These are phyloP conservation scores for Lissonota sp. DNA, from an alignment of 2,888 invertebrate species.

Conservation along the genomic window DNA sequence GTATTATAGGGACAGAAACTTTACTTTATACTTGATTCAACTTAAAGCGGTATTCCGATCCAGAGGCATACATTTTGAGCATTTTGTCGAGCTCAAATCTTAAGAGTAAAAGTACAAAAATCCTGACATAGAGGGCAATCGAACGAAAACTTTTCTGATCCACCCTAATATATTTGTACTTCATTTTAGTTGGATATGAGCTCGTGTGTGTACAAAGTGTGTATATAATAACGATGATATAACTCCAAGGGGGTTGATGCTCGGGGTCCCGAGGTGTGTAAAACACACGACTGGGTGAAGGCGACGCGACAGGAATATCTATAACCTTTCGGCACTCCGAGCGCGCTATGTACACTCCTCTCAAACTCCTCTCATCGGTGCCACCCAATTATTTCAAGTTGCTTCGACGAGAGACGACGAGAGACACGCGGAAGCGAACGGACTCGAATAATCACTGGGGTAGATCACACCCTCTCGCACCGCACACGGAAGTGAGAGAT, in stretches of 20 bases:
- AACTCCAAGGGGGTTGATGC: constrained; percentile 31
- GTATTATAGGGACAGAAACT: no score
- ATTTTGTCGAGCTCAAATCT: no score
- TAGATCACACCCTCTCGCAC: not conserved
- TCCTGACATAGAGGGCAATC: no score
- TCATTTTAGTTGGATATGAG: no score
- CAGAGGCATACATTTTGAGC: no score
- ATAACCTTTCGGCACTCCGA: constrained; percentile 33
- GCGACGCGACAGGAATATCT: constrained; percentile 62
- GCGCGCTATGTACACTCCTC: not conserved
- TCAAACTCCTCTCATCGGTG: constrained; percentile 31
- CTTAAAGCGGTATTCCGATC: no score
- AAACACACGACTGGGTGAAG: constrained; percentile 27
- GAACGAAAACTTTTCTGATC: no score
- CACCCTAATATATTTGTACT: no score
- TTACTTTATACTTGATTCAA: no score
- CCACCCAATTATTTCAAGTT: constrained; percentile 66
- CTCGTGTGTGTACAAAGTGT: not conserved
- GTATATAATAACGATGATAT: constrained; percentile 24
- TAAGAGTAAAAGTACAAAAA: no score
- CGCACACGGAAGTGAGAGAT: constrained; percentile 5
- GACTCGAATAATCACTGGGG: constrained; percentile 54
- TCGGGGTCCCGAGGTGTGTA: constrained; percentile 31
- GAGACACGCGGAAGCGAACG: constrained; percentile 46
- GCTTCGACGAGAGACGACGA: constrained; percentile 54